Percentiles rank a stretch among this genome's conserved stretches.
Conservation (phyloP, 2,888 invertebrate genomes). For the Drosophila mettleri region DNA sequence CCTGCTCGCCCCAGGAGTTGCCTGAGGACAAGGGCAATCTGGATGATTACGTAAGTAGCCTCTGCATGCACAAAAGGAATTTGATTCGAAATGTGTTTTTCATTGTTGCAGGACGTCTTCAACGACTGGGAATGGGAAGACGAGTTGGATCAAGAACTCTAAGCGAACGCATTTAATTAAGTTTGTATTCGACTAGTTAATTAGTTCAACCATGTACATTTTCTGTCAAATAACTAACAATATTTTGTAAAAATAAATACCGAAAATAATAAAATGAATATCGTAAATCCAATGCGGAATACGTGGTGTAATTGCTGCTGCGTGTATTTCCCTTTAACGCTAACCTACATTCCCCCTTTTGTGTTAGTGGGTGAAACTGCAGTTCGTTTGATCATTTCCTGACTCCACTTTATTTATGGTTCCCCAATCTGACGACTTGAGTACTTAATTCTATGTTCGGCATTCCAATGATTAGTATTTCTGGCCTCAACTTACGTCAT, state of each 20-base stretch:
- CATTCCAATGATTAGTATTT: constrained; percentile 12
- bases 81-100: background rate
- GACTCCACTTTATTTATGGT: background rate
- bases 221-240: constrained; percentile 35
- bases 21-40: constrained; percentile 69
- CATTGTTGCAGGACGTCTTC: constrained; percentile 74
- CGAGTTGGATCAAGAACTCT: constrained; percentile 64
- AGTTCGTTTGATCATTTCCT: constrained; percentile 7
- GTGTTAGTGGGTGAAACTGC: constrained; percentile 16
- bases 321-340: background rate
- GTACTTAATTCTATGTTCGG: constrained; percentile 29
- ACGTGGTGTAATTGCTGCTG: too few relatives aligned
- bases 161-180: constrained; percentile 33
- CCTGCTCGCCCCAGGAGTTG: constrained; percentile 87
- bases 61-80: background rate
- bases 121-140: constrained; percentile 83
- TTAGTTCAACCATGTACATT: constrained; percentile 49
- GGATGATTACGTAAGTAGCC: constrained; percentile 80
- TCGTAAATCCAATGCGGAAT: background rate
- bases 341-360: constrained; percentile 6
- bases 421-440: background rate
- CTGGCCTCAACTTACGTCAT: constrained; percentile 15
- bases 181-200: constrained; percentile 54
- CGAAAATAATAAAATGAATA: background rate
- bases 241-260: constrained; percentile 65